A percentile compares a stretch with the other conserved stretches of the same genome.
Evolutionary conservation across 2,888 invertebrate species (phyloP).

Genomic region (Drosophila prolongata): DNA sequence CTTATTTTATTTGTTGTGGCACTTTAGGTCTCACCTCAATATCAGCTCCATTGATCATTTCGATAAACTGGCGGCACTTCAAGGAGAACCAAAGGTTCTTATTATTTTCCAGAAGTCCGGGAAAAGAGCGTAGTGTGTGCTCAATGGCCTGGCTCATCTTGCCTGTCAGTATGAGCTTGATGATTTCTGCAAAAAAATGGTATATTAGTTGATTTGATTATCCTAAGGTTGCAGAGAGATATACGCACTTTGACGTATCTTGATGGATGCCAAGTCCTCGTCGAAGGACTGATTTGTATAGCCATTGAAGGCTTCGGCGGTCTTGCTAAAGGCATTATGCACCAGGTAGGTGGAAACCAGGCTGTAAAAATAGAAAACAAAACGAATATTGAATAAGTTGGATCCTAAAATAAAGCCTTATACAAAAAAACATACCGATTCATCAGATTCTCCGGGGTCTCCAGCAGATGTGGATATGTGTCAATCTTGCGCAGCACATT

Average conservation of each 20-base stretch:
- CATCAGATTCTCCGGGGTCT: constrained; percentile 92
- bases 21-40: constrained; percentile 85
- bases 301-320: constrained; percentile 97
- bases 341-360: constrained; percentile 98
- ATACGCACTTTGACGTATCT: constrained; percentile 95
- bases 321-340: constrained; percentile 98
- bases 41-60: constrained; percentile 98
- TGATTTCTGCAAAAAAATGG: constrained; percentile 89
- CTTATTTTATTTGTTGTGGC: background rate
- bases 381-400: background rate
- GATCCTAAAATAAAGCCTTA: no score
- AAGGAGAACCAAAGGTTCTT: constrained; percentile 96
- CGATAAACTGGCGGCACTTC: constrained; percentile 99
- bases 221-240: background rate
- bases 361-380: constrained; percentile 85
- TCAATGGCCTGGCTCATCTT: constrained; percentile 98
- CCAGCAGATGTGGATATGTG: constrained; percentile 63
- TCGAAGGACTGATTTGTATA: constrained; percentile 95
- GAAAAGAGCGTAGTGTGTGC: constrained; percentile 94
- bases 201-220: background rate
- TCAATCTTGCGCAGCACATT: constrained; percentile 68
- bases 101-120: constrained; percentile 96
- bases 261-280: constrained; percentile 96
- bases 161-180: constrained; percentile 95
- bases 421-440: constrained; percentile 88